A percentile compares a stretch with the other conserved stretches of the same genome.
Evolutionary conservation across 2,113 vertebrate species (phyloP).

Genomic region (Pteronura brasiliensis): DNA sequence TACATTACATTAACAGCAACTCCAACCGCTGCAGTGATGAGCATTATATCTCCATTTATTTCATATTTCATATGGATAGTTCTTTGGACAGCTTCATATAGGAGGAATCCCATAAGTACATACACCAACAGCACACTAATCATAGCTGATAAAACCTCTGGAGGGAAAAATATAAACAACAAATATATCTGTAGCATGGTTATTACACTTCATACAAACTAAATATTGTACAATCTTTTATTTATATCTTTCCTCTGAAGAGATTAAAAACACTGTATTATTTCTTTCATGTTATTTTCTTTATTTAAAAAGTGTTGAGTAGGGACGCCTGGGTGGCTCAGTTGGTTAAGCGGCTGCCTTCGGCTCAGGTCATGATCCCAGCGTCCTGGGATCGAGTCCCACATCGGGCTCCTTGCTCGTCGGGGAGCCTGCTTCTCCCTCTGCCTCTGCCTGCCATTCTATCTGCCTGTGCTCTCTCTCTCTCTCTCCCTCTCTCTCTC

Average conservation of each 20-base stretch:
- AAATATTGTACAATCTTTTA: neutral
- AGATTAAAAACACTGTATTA: neutral
- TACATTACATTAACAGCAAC: constrained; percentile 97
- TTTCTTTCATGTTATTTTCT: constrained; percentile 12
- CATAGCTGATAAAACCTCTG: constrained; percentile 96
- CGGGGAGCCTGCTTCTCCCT: too few species aligned
- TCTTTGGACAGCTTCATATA: constrained; percentile 96
- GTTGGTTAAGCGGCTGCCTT: too few species aligned
- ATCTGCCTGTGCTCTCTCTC: too few species aligned
- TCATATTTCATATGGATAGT: constrained; percentile 94
- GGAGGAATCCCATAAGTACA: constrained; percentile 91
- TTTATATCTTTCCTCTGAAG: neutral
- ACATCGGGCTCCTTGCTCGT: too few species aligned
- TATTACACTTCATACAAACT: neutral
- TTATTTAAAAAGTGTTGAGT: neutral
- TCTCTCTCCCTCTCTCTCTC: too few species aligned
- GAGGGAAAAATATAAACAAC: constrained; percentile 65
- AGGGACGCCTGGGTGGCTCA: too few species aligned
- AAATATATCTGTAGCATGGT: constrained; percentile 9
- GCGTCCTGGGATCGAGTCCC: too few species aligned
- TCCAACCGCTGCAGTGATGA: constrained; percentile 96
- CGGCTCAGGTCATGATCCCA: too few species aligned
- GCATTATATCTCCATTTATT: constrained; percentile 97
- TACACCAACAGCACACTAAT: constrained; percentile 96
- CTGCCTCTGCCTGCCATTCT: too few species aligned